Percentiles rank a stretch among this genome's conserved stretches.
These are phyloP conservation scores for Origma solitaria DNA, from an alignment of 2,113 vertebrate species.

Conservation along the genomic window DNA sequence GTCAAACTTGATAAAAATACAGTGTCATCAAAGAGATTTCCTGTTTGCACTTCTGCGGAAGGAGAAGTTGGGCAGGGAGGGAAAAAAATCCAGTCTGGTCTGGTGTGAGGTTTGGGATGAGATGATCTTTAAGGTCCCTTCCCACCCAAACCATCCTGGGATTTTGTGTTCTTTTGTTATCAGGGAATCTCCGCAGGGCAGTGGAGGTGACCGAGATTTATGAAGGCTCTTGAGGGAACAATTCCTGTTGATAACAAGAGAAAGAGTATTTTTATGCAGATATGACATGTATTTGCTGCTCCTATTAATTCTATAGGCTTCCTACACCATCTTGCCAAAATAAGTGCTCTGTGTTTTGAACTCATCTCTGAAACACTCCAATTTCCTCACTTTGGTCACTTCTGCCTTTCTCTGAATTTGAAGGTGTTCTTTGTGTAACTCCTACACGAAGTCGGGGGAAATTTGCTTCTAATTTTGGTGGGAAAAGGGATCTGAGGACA, in stretches of 20 bases:
- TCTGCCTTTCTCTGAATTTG: neutral
- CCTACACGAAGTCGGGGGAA: neutral
- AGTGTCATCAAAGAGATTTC: neutral
- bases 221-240: neutral
- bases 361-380: neutral
- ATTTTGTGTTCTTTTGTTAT: neutral
- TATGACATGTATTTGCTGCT: neutral
- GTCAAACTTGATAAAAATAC: neutral
- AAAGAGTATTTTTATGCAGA: neutral
- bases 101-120: neutral
- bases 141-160: neutral
- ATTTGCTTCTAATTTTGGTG: neutral
- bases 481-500: neutral
- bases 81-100: neutral
- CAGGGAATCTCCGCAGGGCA: neutral
- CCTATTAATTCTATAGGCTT: fast-evolving
- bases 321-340: neutral
- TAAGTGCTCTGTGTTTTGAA: neutral
- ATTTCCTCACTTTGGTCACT: neutral
- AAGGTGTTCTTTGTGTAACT: neutral
- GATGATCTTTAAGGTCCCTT: neutral
- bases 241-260: neutral
- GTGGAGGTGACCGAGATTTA: neutral
- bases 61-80: neutral
- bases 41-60: neutral